A percentile compares a stretch with the other conserved stretches of the same genome.
Evolutionary conservation across 2,888 invertebrate species (phyloP).

Genomic region (Epiblema foenella): DNA sequence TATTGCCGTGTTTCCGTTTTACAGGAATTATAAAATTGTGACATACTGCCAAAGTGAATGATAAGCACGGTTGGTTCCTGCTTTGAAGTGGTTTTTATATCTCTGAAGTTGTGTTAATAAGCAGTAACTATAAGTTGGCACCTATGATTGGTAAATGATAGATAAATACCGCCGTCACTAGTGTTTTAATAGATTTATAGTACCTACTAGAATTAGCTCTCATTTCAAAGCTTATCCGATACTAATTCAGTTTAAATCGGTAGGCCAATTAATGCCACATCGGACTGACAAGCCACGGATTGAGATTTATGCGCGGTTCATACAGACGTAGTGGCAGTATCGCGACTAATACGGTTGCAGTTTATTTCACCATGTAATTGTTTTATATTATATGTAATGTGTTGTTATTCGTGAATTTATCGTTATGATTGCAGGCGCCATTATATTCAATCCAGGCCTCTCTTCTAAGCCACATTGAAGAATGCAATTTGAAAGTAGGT

Average conservation of each 20-base stretch:
- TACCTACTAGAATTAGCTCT: constrained; percentile 1
- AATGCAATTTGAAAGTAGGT: too few species aligned
- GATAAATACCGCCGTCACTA: too few species aligned
- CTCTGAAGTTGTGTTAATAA: not conserved
- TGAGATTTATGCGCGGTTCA: constrained; percentile 28
- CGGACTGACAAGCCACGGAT: constrained; percentile 24
- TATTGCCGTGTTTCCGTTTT: constrained; percentile 54
- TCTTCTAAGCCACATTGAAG: too few species aligned
- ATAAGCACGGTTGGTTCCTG: not conserved
- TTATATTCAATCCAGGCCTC: not conserved
- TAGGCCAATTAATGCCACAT: constrained; percentile 29
- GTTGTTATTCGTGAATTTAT: constrained; percentile 3
- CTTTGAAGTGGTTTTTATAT: not conserved
- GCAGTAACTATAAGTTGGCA: too few species aligned
- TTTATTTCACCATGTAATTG: constrained; percentile 21
- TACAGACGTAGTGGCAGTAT: constrained; percentile 5
- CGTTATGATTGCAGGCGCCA: not conserved
- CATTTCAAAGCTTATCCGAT: constrained; percentile 17
- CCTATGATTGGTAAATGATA: too few species aligned
- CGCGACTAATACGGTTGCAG: constrained; percentile 14
- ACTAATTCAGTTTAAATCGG: constrained; percentile 29
- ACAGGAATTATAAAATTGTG: constrained; percentile 48
- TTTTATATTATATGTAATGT: not conserved
- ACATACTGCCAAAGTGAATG: constrained; percentile 43
- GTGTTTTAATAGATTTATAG: not conserved